Evolutionary conservation across 2,888 invertebrate genomes (phyloP), one percentile per base, ranked within the genome.

Genomic region (Hypsopygia costalis): DNA sequence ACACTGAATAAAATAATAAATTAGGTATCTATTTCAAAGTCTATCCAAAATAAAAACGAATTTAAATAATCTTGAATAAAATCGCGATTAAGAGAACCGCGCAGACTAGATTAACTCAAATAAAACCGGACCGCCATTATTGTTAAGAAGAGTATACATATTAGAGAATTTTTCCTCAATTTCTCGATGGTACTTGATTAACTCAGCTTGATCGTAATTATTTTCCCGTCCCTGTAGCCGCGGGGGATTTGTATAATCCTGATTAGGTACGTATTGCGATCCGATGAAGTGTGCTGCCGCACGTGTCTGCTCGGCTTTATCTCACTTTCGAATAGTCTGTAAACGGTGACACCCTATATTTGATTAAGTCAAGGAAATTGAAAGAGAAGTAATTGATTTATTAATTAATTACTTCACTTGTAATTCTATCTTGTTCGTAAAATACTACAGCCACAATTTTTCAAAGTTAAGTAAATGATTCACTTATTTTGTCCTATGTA

Each of bases 171-270:
- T 79, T 81, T 79, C 75, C 81, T 73, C 73, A 70, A 78, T 75
- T 70, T 69, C 68, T 62, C 59, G 51, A 43, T 58, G 59, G 73
- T 64, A 81, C 76, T 85, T 82, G 82, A 85, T 85, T 86, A 85
- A 74, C 75, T 74, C 70, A 47, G 65, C 56, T 69, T 66, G 58
- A 62, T 71, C 71, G 80, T 85, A 86, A 87, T 87, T 85, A 85
- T 85, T 85, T 82, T 75, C 71, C 69, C 69, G 63, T 62, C 55
- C 60, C 51, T 46, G 57, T 57, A 61, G 69, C 77, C 79, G 70
- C 75, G 56, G 63, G 79, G 85, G 85, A 82, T 81, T 82, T 81
- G 81, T 81, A 78, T 86, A 86, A 87, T 86, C 86, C 87, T 83
- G 85, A 87, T 87, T 87, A 86, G 86, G 77, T 74, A 75, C 80